These are phyloP conservation scores for Bradypodion ventrale DNA, from an alignment of 2,797 vertebrate genomes.

Conservation along the genomic window DNA sequence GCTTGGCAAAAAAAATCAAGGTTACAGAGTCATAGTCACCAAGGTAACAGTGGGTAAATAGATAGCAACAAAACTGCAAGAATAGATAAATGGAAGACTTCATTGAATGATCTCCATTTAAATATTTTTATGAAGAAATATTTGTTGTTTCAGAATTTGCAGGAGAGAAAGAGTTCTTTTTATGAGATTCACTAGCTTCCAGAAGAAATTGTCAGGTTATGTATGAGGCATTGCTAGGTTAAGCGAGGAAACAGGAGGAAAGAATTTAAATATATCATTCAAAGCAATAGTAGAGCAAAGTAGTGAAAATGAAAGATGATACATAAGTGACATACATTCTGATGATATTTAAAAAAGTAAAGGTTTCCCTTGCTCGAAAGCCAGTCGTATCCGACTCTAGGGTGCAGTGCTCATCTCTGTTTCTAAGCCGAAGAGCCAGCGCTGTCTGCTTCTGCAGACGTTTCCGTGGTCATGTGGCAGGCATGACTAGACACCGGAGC, in stretches of 20 bases:
- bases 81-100: not conserved
- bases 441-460: too few species aligned
- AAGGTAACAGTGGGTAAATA: conserved; percentile 13
- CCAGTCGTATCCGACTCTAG: too few species aligned
- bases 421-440: too few species aligned
- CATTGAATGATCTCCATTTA: conserved; percentile 8
- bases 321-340: not conserved
- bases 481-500: too few species aligned
- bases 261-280: not conserved
- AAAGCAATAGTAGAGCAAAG: conserved; percentile 9
- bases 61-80: not conserved
- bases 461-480: too few species aligned
- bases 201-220: conserved; percentile 26
- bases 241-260: conserved; percentile 1
- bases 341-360: conserved; percentile 5
- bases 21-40: conserved; percentile 26
- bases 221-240: conserved; percentile 16
- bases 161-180: not conserved
- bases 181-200: not conserved
- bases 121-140: conserved; percentile 1
- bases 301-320: conserved; percentile 2
- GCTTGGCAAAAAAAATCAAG: conserved; percentile 8
- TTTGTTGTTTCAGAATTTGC: not conserved
- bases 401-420: too few species aligned
- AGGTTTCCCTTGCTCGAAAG: too few species aligned